Conservation (phyloP, 2,797 vertebrate genomes). For the Notolabrus celidotus region DNA sequence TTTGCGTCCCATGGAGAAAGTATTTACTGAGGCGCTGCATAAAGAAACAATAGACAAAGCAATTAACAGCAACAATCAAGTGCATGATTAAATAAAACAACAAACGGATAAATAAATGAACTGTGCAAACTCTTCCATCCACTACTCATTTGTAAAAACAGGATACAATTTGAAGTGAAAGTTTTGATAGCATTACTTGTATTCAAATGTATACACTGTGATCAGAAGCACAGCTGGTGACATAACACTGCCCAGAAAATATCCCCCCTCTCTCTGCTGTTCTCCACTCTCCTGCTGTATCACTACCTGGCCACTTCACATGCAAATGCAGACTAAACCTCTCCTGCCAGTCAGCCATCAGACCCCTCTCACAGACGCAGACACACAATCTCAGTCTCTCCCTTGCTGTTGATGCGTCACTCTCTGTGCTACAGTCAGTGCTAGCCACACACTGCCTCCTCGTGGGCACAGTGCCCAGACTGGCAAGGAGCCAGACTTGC, state of each 20-base stretch:
- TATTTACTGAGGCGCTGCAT: slow-evolving; percentile 68
- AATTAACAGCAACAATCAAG: slow-evolving; percentile 72
- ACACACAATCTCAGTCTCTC: slow-evolving; percentile 45
- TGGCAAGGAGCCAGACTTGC: slow-evolving; percentile 77
- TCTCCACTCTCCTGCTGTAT: slow-evolving; percentile 54
- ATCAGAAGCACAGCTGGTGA: slow-evolving; percentile 57
- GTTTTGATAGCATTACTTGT: slow-evolving; percentile 22
- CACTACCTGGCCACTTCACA: slow-evolving; percentile 69
- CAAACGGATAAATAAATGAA: slow-evolving; percentile 65
- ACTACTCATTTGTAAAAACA: slow-evolving; percentile 27
- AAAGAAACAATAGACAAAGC: slow-evolving; percentile 63
- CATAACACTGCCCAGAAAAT: slow-evolving; percentile 55
- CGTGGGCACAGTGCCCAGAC: slow-evolving; percentile 81
- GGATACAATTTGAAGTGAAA: slow-evolving; percentile 38
- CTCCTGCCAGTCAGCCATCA: slow-evolving; percentile 56
- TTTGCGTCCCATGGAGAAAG: slow-evolving; percentile 65
- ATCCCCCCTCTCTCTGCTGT: slow-evolving; percentile 31
- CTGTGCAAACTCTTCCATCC: slow-evolving; percentile 41
- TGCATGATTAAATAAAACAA: slow-evolving; percentile 68
- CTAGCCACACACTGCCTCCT: slow-evolving; percentile 84
- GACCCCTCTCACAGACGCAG: slow-evolving; percentile 37
- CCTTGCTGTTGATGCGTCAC: slow-evolving; percentile 50
- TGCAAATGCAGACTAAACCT: slow-evolving; percentile 69
- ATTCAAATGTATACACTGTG: slow-evolving; percentile 14
- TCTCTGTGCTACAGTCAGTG: slow-evolving; percentile 52